phyloP scores from a whole-genome alignment of 2,797 vertebrate species.

The Novumbra hubbsi region DNA sequence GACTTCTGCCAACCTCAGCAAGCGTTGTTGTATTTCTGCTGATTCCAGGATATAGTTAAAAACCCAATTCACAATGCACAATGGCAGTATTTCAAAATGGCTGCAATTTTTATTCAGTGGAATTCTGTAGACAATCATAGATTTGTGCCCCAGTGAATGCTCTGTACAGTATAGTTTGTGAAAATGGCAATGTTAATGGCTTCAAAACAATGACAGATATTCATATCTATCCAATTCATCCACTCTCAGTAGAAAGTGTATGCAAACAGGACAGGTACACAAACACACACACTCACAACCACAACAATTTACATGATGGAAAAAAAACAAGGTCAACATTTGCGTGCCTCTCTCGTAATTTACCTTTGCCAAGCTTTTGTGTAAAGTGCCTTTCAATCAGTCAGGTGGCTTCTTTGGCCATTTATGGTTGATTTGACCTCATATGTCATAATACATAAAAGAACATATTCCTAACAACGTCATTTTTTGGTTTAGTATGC shows the following conservation, averaged over 20 bases:
- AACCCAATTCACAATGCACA: too few species aligned
- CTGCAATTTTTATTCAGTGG: not conserved
- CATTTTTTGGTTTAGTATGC: not conserved
- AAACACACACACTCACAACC: conserved; percentile 14
- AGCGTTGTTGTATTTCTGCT: not conserved
- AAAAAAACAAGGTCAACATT: conserved; percentile 58
- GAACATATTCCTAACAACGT: not conserved
- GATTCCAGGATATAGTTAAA: too few species aligned
- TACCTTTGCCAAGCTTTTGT: conserved; percentile 1
- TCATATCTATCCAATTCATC: not conserved
- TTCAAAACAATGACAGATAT: not conserved
- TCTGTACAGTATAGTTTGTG: not conserved
- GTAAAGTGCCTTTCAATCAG: conserved; percentile 17
- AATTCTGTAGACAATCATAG: not conserved
- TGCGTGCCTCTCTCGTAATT: conserved; percentile 44
- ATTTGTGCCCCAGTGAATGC: not conserved
- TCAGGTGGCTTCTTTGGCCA: not conserved
- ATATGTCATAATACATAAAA: not conserved
- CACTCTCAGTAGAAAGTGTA: conserved; percentile 25
- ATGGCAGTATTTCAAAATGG: too few species aligned
- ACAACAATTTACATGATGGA: conserved; percentile 58
- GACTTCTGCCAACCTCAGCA: not conserved
- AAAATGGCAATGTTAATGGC: too few species aligned
- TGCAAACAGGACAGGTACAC: conserved; percentile 38
- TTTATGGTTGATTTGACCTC: not conserved